phyloP scores from a whole-genome alignment of 2,797 vertebrate genomes.

The Sternotherus odoratus region DNA sequence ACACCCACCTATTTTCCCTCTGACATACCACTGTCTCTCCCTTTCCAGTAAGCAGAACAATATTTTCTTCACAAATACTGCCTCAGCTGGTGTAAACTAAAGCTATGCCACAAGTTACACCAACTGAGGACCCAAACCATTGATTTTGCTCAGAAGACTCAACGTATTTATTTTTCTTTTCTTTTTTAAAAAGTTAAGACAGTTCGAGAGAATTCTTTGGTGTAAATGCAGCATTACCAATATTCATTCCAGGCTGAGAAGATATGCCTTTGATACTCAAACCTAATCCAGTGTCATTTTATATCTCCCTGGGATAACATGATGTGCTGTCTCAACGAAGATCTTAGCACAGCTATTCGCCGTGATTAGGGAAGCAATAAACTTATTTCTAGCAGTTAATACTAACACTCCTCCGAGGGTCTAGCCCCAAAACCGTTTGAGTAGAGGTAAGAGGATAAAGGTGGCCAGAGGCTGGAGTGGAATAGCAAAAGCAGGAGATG shows the following conservation, averaged over 20 bases:
- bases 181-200: not conserved
- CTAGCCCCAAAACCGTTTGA: not conserved
- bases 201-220: not conserved
- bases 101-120: not conserved
- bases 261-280: not conserved
- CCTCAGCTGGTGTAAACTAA: not conserved
- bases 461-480: not conserved
- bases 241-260: not conserved
- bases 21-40: fast-evolving
- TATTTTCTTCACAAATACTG: not conserved
- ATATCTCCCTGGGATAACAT: not conserved
- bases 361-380: not conserved
- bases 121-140: not conserved
- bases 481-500: not conserved
- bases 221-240: not conserved
- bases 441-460: not conserved
- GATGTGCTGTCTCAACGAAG: not conserved
- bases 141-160: not conserved
- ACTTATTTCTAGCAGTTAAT: fast-evolving
- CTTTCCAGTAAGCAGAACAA: not conserved
- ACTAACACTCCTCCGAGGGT: not conserved
- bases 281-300: not conserved
- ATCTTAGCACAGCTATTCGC: not conserved
- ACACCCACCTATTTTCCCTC: no score
- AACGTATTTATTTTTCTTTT: not conserved